A percentile compares a stretch with the other conserved stretches of the same genome.
phyloP scores from a whole-genome alignment of 2,113 vertebrate genomes.

The Actenoides lindsayi region DNA sequence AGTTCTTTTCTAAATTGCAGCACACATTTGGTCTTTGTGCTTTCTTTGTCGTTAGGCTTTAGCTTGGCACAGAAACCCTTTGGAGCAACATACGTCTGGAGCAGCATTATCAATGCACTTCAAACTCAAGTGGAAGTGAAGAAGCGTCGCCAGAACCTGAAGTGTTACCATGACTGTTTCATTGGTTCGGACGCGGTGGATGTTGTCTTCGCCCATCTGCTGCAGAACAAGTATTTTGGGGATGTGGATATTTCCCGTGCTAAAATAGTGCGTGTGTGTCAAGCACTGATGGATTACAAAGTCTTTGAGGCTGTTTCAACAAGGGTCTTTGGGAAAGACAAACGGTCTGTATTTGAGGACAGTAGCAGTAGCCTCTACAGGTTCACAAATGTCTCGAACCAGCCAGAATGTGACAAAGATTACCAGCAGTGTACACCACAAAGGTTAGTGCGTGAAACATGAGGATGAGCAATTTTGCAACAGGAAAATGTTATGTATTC shows the following conservation, averaged over 20 bases:
- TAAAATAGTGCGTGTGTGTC: conserved; percentile 93
- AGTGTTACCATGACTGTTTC: conserved; percentile 91
- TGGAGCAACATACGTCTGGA: conserved; percentile 93
- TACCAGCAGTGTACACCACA: conserved; percentile 65
- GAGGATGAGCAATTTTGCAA: neutral
- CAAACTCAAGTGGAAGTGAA: conserved; percentile 92
- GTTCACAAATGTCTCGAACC: conserved; percentile 78
- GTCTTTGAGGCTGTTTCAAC: conserved; percentile 92
- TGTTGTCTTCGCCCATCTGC: conserved; percentile 89
- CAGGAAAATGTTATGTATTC: neutral
- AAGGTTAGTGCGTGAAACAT: conserved; percentile 46
- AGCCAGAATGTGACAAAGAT: conserved; percentile 72
- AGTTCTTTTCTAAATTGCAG: neutral
- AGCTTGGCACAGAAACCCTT: conserved; percentile 92
- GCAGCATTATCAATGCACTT: conserved; percentile 92
- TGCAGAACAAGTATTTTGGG: conserved; percentile 91
- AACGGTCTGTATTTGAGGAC: conserved; percentile 89
- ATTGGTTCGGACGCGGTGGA: conserved; percentile 95
- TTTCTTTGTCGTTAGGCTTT: conserved; percentile 69
- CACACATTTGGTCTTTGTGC: neutral
- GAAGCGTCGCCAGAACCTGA: conserved; percentile 89
- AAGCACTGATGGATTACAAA: conserved; percentile 93
- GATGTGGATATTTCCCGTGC: conserved; percentile 89
- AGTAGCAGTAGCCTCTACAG: conserved; percentile 93
- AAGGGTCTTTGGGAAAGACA: conserved; percentile 91